phyloP scores from a whole-genome alignment of 1,140 invertebrate species.

The Drosophila rhopaloa region DNA sequence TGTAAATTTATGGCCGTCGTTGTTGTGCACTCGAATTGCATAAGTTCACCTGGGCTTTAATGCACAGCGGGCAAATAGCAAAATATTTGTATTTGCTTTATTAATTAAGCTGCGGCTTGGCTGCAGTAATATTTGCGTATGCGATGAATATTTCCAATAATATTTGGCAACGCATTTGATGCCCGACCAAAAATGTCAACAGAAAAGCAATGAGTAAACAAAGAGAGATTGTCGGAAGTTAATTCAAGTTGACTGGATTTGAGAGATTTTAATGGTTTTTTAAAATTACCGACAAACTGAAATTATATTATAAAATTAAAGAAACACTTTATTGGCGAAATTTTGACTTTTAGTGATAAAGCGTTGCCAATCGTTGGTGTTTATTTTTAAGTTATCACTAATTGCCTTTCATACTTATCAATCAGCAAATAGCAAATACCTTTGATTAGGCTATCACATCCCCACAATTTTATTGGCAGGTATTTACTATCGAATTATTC shows the following conservation, averaged over 20 bases:
- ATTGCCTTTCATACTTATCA: background rate
- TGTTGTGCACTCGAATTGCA: slow-evolving; percentile 63
- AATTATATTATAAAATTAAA: too few relatives aligned
- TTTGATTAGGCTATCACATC: background rate
- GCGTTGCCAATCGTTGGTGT: background rate
- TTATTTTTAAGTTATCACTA: background rate
- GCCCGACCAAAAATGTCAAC: slow-evolving; percentile 41
- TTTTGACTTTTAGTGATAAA: too few relatives aligned
- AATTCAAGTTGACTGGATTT: background rate
- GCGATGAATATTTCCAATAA: slow-evolving; percentile 48
- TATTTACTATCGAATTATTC: slow-evolving; percentile 21
- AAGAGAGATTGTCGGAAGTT: background rate
- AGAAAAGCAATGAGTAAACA: slow-evolving; percentile 11
- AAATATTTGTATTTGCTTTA: slow-evolving; percentile 82
- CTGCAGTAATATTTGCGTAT: slow-evolving; percentile 53
- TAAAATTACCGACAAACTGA: too few relatives aligned
- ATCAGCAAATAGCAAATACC: slow-evolving; percentile 6
- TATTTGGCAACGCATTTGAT: slow-evolving; percentile 71
- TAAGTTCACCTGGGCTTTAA: slow-evolving; percentile 65
- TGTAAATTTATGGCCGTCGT: slow-evolving; percentile 71
- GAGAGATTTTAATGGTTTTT: too few relatives aligned
- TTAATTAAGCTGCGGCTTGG: slow-evolving; percentile 64
- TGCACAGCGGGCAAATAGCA: slow-evolving; percentile 64
- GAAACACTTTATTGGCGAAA: too few relatives aligned
- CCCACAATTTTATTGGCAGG: slow-evolving; percentile 1